Evolutionary conservation across 2,888 invertebrate genomes (phyloP).

Genomic region (Brassicogethes aeneus): DNA sequence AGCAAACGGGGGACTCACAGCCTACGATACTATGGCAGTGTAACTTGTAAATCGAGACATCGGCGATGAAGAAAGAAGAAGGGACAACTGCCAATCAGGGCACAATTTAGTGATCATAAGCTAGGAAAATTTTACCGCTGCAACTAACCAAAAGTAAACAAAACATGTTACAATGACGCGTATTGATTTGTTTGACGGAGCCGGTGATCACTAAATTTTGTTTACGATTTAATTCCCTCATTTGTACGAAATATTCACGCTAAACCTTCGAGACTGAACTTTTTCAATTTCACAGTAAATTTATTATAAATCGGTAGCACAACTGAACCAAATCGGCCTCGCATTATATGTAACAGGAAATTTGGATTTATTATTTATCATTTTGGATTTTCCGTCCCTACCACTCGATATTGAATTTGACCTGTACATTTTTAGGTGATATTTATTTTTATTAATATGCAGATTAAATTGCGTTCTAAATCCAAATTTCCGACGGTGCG

Average conservation of each 20-base stretch:
- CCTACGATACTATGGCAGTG: constrained; percentile 99
- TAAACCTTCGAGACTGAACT: constrained; percentile 27
- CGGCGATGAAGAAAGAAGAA: constrained; percentile 3
- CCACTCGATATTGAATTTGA: too few relatives aligned
- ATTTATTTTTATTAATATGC: too few relatives aligned
- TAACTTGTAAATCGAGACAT: constrained; percentile 81
- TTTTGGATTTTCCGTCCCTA: too few relatives aligned
- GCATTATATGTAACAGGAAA: too few relatives aligned
- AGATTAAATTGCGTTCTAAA: too few relatives aligned
- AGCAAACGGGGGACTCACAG: constrained; percentile 87
- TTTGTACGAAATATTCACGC: constrained; percentile 27
- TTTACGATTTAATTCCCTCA: neutral
- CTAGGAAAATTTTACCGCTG: constrained; percentile 1
- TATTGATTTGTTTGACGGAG: too few relatives aligned
- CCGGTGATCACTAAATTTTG: constrained; percentile 1
- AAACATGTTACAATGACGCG: neutral
- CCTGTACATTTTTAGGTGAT: too few relatives aligned
- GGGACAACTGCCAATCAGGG: constrained; percentile 6
- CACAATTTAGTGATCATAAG: constrained; percentile 4
- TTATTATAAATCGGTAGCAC: too few relatives aligned
- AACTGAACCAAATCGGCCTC: too few relatives aligned
- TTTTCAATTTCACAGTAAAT: constrained; percentile 3
- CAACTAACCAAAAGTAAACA: neutral
- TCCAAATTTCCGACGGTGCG: too few relatives aligned
- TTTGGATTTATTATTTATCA: too few relatives aligned